These are phyloP conservation scores for Zapus hudsonius DNA, from an alignment of 2,113 vertebrate genomes.

Conservation along the genomic window DNA sequence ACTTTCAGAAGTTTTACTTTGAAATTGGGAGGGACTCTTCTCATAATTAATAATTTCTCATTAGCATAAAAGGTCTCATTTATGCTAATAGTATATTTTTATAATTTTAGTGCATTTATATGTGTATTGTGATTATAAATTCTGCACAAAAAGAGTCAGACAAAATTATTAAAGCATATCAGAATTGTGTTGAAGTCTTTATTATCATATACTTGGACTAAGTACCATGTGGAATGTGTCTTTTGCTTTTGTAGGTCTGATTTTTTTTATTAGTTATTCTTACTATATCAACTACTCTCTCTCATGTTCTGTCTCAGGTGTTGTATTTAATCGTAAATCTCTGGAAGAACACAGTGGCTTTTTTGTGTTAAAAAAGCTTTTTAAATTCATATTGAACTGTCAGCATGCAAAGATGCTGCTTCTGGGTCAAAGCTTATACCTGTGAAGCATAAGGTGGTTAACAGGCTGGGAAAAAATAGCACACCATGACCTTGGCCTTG, in stretches of 20 bases:
- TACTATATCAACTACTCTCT: not conserved
- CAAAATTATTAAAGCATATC: not conserved
- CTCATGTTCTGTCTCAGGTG: not conserved
- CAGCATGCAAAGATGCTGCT: not conserved
- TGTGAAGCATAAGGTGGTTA: slow-evolving; percentile 17
- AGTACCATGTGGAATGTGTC: not conserved
- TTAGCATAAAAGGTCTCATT: not conserved
- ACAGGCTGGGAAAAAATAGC: not conserved
- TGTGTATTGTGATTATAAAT: not conserved
- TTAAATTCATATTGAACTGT: slow-evolving; percentile 6
- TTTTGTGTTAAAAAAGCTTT: slow-evolving; percentile 25
- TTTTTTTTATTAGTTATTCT: slow-evolving; percentile 50
- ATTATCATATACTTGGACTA: not conserved
- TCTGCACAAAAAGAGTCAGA: not conserved
- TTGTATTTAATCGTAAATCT: slow-evolving; percentile 44
- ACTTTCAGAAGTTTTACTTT: slow-evolving; percentile 29
- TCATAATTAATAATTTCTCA: slow-evolving; percentile 26
- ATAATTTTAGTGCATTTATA: slow-evolving; percentile 6
- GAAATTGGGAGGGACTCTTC: not conserved
- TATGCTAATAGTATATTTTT: slow-evolving; percentile 13
- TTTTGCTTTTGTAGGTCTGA: slow-evolving; percentile 34
- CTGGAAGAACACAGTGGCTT: not conserved
- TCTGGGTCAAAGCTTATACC: slow-evolving; percentile 12
- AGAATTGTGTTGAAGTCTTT: slow-evolving; percentile 11
- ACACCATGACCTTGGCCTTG: not conserved